Conservation (phyloP, 2,113 vertebrate genomes). For the Microcebus murinus region DNA sequence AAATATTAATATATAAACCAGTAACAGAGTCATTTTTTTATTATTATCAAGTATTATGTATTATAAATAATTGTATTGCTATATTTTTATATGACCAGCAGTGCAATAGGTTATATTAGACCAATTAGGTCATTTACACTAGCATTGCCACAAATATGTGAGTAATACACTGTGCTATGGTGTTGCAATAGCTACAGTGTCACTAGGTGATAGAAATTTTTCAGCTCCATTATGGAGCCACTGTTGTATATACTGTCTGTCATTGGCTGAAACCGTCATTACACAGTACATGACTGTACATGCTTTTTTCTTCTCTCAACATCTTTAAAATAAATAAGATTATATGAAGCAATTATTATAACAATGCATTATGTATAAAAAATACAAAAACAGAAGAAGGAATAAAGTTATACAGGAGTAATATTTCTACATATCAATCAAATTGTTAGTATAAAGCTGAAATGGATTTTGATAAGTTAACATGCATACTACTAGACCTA, state of each 20-base stretch:
- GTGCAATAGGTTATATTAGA: neutral
- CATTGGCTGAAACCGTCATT: neutral
- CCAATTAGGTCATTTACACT: neutral
- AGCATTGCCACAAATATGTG: neutral
- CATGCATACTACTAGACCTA: neutral
- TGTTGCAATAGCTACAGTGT: neutral
- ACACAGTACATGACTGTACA: neutral
- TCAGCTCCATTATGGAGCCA: neutral
- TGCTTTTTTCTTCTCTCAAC: neutral
- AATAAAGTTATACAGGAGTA: neutral
- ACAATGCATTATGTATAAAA: neutral
- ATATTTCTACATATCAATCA: neutral
- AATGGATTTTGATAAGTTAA: neutral
- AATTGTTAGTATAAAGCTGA: neutral
- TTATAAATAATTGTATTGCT: neutral
- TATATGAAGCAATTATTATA: neutral
- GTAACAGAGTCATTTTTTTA: neutral
- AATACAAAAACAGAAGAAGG: neutral
- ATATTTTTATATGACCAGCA: neutral
- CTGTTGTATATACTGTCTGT: neutral
- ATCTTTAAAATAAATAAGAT: neutral
- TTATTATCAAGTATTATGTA: neutral
- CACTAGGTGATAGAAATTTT: neutral
- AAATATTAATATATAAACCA: neutral
- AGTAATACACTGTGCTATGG: neutral